A percentile compares a stretch with the other conserved stretches of the same genome.
These are phyloP conservation scores for Rotaria sp. DNA, from an alignment of 2,888 invertebrate species.

Conservation along the genomic window DNA sequence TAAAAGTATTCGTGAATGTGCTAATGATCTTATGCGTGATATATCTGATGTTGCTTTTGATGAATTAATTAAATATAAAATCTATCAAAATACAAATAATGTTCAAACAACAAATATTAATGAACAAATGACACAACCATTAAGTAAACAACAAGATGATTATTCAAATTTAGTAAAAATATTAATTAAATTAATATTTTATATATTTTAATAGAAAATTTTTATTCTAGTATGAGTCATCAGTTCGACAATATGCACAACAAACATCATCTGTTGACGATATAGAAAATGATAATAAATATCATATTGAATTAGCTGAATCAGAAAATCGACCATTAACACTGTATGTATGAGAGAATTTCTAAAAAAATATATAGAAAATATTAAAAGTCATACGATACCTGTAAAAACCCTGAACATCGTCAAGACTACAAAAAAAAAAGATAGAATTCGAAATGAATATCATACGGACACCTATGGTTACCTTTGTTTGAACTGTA, in stretches of 20 bases:
- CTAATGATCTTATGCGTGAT: constrained; percentile 5
- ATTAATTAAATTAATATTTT: background rate
- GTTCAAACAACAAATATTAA: background rate
- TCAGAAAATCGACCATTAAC: constrained; percentile 20
- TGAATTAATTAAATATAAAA: constrained; percentile 5
- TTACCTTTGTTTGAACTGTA: too few species aligned
- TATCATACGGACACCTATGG: too few species aligned
- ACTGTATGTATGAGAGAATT: background rate
- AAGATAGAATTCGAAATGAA: too few species aligned
- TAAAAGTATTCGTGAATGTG: background rate
- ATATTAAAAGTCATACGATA: too few species aligned
- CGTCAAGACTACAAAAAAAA: too few species aligned
- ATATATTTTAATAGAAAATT: background rate
- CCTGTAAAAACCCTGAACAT: too few species aligned
- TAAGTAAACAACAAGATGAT: background rate
- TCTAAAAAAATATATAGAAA: background rate
- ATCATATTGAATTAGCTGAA: constrained; percentile 25
- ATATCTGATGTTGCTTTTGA: background rate
- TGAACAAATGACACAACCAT: background rate
- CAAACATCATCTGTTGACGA: background rate
- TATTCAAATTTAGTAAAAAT: background rate
- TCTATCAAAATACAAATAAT: background rate
- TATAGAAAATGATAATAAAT: background rate
- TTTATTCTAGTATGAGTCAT: background rate
- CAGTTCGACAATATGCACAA: background rate